These are phyloP conservation scores for Gymnodraco acuticeps DNA, from an alignment of 2,797 vertebrate genomes.

Conservation along the genomic window DNA sequence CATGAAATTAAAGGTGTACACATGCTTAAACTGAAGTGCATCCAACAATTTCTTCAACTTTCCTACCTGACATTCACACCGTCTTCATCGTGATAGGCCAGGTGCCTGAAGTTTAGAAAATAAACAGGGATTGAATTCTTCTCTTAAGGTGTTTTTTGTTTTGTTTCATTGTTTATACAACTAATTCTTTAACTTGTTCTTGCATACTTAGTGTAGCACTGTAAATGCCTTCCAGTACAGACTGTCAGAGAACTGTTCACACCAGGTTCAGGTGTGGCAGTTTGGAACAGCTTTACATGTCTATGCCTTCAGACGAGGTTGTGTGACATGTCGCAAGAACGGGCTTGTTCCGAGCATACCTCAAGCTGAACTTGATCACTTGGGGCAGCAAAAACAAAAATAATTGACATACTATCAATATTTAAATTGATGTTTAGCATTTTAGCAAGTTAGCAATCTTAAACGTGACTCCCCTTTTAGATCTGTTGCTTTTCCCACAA, in stretches of 20 bases:
- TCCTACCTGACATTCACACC: not conserved
- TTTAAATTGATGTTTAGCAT: not conserved
- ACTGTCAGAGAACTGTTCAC: not conserved
- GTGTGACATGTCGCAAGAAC: not conserved
- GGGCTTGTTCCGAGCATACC: not conserved
- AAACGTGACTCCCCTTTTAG: not conserved
- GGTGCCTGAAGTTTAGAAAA: not conserved
- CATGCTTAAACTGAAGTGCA: constrained; percentile 17
- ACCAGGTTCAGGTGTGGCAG: not conserved
- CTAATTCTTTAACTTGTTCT: not conserved
- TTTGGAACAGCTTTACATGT: not conserved
- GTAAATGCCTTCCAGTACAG: not conserved
- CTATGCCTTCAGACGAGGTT: not conserved
- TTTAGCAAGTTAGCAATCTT: not conserved
- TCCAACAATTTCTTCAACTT: not conserved
- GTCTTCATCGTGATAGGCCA: not conserved
- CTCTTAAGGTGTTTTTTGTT: not conserved
- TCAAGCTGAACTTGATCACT: not conserved
- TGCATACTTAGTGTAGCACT: not conserved
- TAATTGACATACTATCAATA: not conserved
- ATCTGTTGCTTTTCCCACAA: not conserved
- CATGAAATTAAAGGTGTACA: not conserved
- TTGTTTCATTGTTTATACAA: not conserved
- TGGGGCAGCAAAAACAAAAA: not conserved
- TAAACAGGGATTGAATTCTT: not conserved